Conservation (phyloP, 2,888 invertebrate genomes). For the Coelopa pilipes region DNA sequence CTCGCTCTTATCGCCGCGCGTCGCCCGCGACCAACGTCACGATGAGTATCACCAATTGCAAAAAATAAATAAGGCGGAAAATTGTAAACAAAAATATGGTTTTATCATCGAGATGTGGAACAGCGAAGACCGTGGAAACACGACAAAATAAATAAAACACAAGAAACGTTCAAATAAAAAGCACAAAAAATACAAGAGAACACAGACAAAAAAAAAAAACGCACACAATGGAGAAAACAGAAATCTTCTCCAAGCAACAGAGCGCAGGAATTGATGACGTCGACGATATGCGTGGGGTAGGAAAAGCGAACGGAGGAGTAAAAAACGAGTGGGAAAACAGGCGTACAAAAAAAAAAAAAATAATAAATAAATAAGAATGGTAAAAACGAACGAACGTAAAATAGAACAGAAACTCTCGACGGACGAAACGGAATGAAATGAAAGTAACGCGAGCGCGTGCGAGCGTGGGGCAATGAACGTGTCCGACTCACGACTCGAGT, state of each 20-base stretch:
- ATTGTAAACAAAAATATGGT: conserved; percentile 20
- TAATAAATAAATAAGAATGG: background rate
- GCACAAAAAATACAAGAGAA: conserved; percentile 6
- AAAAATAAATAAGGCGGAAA: conserved; percentile 11
- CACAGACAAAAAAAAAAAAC: no score
- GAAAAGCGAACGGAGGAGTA: no score
- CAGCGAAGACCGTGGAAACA: no score
- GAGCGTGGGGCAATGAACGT: conserved; percentile 6
- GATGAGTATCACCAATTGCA: background rate
- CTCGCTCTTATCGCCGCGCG: background rate
- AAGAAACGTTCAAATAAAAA: background rate
- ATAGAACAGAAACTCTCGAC: no score
- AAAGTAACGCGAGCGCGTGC: background rate
- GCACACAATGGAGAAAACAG: no score
- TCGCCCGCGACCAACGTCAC: no score
- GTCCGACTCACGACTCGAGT: background rate
- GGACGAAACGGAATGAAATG: background rate
- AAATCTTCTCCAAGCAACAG: background rate
- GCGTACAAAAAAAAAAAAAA: no score
- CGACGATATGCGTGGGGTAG: conserved; percentile 3
- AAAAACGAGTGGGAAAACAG: conserved; percentile 9
- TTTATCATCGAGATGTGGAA: no score
- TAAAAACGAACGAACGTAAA: background rate
- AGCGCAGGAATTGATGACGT: conserved; percentile 24
- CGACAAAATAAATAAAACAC: no score